phyloP scores from a whole-genome alignment of 2,113 vertebrate genomes.

The Eublepharis macularius region DNA sequence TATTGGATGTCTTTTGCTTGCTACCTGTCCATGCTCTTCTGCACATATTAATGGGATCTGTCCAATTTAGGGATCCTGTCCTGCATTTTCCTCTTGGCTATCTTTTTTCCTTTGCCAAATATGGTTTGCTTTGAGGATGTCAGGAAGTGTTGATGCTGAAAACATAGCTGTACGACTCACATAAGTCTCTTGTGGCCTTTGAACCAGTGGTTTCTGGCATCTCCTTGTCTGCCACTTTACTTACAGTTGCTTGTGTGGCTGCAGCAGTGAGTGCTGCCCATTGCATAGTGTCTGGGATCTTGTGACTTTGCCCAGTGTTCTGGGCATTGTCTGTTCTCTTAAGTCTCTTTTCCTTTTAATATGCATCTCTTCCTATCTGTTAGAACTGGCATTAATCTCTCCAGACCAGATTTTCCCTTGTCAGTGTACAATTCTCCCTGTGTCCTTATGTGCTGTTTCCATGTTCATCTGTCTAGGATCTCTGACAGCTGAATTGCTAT shows the following conservation, averaged over 20 bases:
- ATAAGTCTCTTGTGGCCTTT: no score
- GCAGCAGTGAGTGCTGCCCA: accelerated
- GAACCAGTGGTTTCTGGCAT: no score
- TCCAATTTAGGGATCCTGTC: no score
- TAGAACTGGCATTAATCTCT: conserved; percentile 12
- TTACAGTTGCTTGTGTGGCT: background rate
- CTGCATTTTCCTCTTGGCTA: no score
- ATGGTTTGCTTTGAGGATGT: no score
- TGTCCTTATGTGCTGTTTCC: background rate
- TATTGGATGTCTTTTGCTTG: no score
- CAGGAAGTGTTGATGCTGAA: no score
- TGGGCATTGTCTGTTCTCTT: background rate
- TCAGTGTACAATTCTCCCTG: conserved; percentile 10
- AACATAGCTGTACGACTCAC: no score
- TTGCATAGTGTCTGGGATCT: accelerated
- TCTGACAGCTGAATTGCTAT: background rate
- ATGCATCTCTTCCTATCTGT: conserved; percentile 1
- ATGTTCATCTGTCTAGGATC: background rate
- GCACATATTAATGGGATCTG: no score
- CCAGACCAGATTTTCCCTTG: conserved; percentile 9
- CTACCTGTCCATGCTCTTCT: no score
- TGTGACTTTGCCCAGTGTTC: background rate
- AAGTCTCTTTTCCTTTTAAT: background rate
- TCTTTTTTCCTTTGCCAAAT: no score
- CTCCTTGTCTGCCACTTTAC: background rate